Evolutionary conservation across 2,888 invertebrate genomes (phyloP).

Genomic region (Linyphia triangularis): DNA sequence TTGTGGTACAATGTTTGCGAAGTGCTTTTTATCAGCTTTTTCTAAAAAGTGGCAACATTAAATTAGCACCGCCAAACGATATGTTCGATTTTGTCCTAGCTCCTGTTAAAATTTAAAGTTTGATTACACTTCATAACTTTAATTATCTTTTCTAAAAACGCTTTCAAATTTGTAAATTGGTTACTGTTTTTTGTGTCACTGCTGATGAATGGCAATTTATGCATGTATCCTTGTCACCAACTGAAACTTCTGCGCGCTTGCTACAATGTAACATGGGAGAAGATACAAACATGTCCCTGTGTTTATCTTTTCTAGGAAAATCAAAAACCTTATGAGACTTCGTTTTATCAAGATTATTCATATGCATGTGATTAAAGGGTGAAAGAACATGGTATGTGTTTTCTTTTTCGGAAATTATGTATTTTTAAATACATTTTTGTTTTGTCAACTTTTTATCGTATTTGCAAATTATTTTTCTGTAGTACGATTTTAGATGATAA

Average conservation of each 20-base stretch:
- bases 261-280: neutral
- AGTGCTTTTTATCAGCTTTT: slow-evolving; percentile 8
- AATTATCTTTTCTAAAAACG: neutral
- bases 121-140: slow-evolving; percentile 20
- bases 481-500: too few relatives aligned
- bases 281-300: neutral
- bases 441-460: too few relatives aligned
- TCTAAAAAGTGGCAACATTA: slow-evolving; percentile 37
- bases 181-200: neutral
- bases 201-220: neutral
- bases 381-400: neutral
- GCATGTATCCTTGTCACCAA: neutral
- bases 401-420: neutral
- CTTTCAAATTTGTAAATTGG: neutral
- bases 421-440: too few relatives aligned
- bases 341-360: neutral
- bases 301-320: neutral
- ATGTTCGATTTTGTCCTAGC: slow-evolving; percentile 39
- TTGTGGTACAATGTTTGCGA: too few relatives aligned
- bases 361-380: neutral
- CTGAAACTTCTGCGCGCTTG: slow-evolving; percentile 1
- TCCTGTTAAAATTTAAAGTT: slow-evolving; percentile 16
- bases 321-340: neutral
- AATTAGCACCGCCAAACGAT: slow-evolving; percentile 57
- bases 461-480: too few relatives aligned